A percentile compares a stretch with the other conserved stretches of the same genome.
Evolutionary conservation across 1,140 invertebrate species (phyloP).

Genomic region (Drosophila busckii): DNA sequence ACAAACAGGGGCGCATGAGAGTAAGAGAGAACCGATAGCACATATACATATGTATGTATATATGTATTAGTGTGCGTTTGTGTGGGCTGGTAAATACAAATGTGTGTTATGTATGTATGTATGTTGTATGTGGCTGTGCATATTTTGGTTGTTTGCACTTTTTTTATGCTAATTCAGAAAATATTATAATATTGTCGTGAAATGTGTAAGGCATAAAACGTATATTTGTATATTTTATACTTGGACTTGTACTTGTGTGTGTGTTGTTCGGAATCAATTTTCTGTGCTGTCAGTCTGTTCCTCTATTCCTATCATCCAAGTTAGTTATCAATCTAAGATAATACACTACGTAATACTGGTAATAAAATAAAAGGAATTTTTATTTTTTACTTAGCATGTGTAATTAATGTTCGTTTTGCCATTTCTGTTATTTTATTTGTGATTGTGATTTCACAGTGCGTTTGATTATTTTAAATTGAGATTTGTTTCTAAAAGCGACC

Average conservation of each 20-base stretch:
- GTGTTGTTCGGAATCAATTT: constrained; percentile 28
- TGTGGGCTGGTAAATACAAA: constrained; percentile 3
- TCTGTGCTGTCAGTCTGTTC: too few species aligned
- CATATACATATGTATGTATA: not conserved
- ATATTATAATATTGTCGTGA: too few species aligned
- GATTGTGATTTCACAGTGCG: constrained; percentile 55
- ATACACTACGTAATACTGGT: too few species aligned
- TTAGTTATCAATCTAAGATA: too few species aligned
- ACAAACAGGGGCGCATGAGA: constrained; percentile 27
- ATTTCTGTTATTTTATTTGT: constrained; percentile 23
- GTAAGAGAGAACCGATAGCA: not conserved
- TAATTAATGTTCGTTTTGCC: too few species aligned
- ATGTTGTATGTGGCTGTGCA: constrained; percentile 24
- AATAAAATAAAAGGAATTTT: too few species aligned
- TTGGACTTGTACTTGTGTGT: too few species aligned
- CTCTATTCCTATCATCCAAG: too few species aligned
- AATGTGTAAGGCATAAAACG: too few species aligned
- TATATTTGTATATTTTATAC: too few species aligned
- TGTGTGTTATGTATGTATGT: constrained; percentile 1
- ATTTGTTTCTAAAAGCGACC: constrained; percentile 60
- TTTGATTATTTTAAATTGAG: constrained; percentile 74
- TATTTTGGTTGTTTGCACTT: constrained; percentile 59
- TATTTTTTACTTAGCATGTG: too few species aligned
- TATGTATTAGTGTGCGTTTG: constrained; percentile 7
- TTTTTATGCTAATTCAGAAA: too few species aligned